Evolutionary conservation across 1,140 invertebrate genomes (phyloP), one percentile per base, ranked within the genome.

Genomic region (Hypsibius dujardini): DNA sequence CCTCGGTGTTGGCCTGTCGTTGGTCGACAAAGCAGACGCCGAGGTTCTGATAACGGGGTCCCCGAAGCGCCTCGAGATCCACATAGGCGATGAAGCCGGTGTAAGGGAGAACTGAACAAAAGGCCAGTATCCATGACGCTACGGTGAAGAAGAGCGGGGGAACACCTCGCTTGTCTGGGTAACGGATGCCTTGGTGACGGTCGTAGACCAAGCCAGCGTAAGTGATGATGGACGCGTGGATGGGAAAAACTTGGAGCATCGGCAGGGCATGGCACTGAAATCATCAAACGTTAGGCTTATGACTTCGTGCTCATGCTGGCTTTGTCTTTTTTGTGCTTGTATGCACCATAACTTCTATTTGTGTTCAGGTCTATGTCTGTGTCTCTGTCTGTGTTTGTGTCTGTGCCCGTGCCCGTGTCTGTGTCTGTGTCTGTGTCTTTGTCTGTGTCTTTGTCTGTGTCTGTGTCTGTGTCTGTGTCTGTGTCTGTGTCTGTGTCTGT

Each of bases 221-320:
- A 42, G 12, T 67, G 62, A 67, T 15, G 12, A 67, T 67, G 12
- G 62, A 67, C 62, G 45, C 62, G 0, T 67, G 62, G 45, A 67
- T 67, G 42, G 62, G 62, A 42, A 67, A 67, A 7, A 67, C 62
- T 67, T 67, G 62, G 12, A 67, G 62, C 62, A 67, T 67, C 42
- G 62, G 62, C 42, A 67, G 42, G 3, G 42, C 42, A 42, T 67
- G 45, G 42, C 62, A 67, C 62, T 67, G 62, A 7, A 67, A 67
- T 28, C 28, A 28, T 28, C 28, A 28, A 28, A 28, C 28, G 28
- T 28, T 28, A 28, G 28, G 28, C 28, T 28, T 28, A 28, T 28
- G 28, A 28, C 28, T 28, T 28, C 28, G 28, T 28, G 28, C 28
- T 28, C 28, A 28, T 28, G 28, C 28, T 28, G 28, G 28, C 28